Evolutionary conservation across 2,113 vertebrate genomes (phyloP).

Genomic region (Odobenus rosmarus): DNA sequence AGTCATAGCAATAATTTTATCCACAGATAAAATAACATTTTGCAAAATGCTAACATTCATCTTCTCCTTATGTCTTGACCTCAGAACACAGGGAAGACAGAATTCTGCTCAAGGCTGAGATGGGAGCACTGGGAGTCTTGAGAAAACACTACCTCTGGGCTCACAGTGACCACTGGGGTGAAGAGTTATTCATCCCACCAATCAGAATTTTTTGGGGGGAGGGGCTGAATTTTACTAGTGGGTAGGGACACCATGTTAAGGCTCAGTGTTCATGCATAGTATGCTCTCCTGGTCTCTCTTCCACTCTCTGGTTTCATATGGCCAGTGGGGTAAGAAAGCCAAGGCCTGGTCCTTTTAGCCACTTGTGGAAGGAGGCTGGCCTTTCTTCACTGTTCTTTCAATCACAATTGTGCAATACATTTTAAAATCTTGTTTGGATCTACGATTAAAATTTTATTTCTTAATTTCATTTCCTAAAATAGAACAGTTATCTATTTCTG

Average conservation of each 20-base stretch:
- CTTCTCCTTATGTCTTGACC: not conserved
- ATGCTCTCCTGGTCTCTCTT: not conserved
- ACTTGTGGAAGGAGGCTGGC: not conserved
- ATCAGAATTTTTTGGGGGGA: not conserved
- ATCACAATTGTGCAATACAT: not conserved
- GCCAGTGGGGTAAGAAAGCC: not conserved
- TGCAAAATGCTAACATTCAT: not conserved
- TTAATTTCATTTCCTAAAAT: conserved; percentile 29
- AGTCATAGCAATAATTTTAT: not conserved
- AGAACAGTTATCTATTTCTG: not conserved
- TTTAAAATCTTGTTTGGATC: not conserved
- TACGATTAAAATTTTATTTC: not conserved
- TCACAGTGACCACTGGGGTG: not conserved
- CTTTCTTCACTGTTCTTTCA: not conserved
- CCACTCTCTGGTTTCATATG: not conserved
- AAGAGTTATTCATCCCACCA: not conserved
- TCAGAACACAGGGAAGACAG: not conserved
- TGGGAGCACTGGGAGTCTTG: not conserved
- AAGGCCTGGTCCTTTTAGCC: not conserved
- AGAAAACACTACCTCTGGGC: not conserved
- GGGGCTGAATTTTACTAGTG: not conserved
- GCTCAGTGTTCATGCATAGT: not conserved
- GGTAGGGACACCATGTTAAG: not conserved
- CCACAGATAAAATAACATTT: not conserved
- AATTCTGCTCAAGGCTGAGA: not conserved